Evolutionary conservation across 1,140 invertebrate species (phyloP), one percentile per base, ranked within the genome.

Genomic region (Cylas formicarius): DNA sequence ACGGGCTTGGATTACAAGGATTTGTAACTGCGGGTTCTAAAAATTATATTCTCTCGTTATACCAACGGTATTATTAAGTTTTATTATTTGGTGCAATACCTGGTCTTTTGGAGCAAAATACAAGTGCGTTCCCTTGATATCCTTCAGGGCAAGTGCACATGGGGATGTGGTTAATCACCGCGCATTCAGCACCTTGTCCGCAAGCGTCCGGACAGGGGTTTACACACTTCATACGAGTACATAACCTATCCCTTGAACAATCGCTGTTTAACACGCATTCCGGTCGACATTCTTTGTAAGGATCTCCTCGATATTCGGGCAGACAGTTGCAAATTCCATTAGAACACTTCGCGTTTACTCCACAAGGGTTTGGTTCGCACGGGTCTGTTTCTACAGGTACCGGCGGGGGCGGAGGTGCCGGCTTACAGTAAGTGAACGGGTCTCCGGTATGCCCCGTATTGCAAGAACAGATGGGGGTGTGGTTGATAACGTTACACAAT

Each of bases 341-440:
- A 38, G 65, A 68, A 58, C 82, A 87, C 51, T 75, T 55, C 36
- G 80, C 74, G 60, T 85, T 82, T 1, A 76, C 63, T 41, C 82
- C 82, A 60, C 82, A 86, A 4, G 82, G 82, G n/a, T 76, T 77
- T 40, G 80, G 81, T 57, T 75, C 70, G 53, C 83, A 86, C 5
- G 75, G 77, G 54, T 81, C 72, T 24, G 60, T 38, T 6, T 55
- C 58, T 43, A 56, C 53, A 40, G 60, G 57, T 49, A 65, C 62
- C 31, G 52, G 23, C 28, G 53, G 31, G 40, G 21, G 16, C 13
- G 16, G 55, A 40, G 70, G 70, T 66, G 73, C 73, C 22, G 67
- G 52, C 56, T 69, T 74, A 58, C 82, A 86, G 48, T 73, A 75
- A 28, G 71, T 73, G 61, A 84, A 84, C 3, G 84, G 81, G 70